Evolutionary conservation across 2,113 vertebrate species (phyloP), one percentile per base, ranked within the genome.

Genomic region (Cisticola juncidis): DNA sequence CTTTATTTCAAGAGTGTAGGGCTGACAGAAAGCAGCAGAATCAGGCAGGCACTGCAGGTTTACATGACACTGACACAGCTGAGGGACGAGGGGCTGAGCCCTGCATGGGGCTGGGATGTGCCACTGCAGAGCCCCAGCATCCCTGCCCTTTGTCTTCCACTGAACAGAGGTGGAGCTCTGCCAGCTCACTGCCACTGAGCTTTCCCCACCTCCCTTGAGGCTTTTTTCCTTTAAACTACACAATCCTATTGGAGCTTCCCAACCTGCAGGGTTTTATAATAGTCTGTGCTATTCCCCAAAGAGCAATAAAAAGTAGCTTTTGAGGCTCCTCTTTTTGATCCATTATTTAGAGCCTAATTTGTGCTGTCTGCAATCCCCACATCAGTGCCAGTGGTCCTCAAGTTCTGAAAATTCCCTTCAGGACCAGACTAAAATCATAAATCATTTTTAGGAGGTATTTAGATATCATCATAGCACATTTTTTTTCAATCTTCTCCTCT

Each of bases 261-360:
- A 91, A 90, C 70, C 91, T 83, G 69, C 88, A 91, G 91, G 82
- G 77, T 91, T 94, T 97, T 90, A 93, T 85, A 95, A 94, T 82
- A 90, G 78, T 83, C 71, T 82, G 33, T 0, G 8, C 73, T 80
- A 77, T 85, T 96, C 95, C 87, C 95, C 45, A 56, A 82, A 86
- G 90, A 94, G 79, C 66, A 88, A 90, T 93, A 90, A 91, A 82
- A 94, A 86, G 78, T 83, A 90, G 93, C 93, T 95, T 94, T 86
- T 73, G 93, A 95, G 89, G 74, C 79, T 96, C 91, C 85, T 96
- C 90, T 92, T 88, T 95, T 68, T 79, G 74, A 86, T 97, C 81
- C 92, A 96, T 98, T 95, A 94, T 97, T 97, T 96, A 96, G 90
- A 92, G 86, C 68, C 74, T 94, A 94, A 71, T 92, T 92, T 94